phyloP scores from a whole-genome alignment of 2,888 invertebrate genomes.

The Chaitophorus viminalis region DNA sequence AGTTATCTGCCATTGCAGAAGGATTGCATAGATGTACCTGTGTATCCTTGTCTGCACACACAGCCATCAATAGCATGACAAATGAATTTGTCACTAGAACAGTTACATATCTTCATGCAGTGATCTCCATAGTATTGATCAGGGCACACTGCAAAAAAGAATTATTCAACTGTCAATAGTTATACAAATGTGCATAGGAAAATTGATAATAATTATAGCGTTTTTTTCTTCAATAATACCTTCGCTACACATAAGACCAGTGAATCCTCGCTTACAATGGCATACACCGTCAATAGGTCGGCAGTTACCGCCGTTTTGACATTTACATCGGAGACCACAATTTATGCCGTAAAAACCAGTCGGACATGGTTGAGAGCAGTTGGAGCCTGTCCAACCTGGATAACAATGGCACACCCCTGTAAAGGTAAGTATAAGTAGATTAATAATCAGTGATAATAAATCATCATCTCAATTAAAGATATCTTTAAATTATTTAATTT shows the following conservation, averaged over 20 bases:
- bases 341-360: constrained; percentile 81
- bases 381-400: constrained; percentile 86
- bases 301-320: constrained; percentile 80
- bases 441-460: too few relatives aligned
- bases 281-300: constrained; percentile 87
- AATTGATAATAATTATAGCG: too few relatives aligned
- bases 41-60: constrained; percentile 79
- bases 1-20: too few relatives aligned
- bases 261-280: constrained; percentile 82
- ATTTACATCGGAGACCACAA: constrained; percentile 86
- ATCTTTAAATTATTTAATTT: too few relatives aligned
- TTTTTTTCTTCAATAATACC: constrained; percentile 69
- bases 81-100: constrained; percentile 78
- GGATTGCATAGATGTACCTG: constrained; percentile 67
- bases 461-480: too few relatives aligned
- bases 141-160: constrained; percentile 77
- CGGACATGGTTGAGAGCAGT: constrained; percentile 77
- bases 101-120: constrained; percentile 84
- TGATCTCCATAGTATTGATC: constrained; percentile 90
- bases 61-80: constrained; percentile 87
- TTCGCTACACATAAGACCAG: constrained; percentile 82
- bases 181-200: background rate
- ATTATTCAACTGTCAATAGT: background rate
- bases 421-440: background rate
- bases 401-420: constrained; percentile 81